Evolutionary conservation across 2,113 vertebrate species (phyloP), one percentile per base, ranked within the genome.

Genomic region (Thymallus thymallus): DNA sequence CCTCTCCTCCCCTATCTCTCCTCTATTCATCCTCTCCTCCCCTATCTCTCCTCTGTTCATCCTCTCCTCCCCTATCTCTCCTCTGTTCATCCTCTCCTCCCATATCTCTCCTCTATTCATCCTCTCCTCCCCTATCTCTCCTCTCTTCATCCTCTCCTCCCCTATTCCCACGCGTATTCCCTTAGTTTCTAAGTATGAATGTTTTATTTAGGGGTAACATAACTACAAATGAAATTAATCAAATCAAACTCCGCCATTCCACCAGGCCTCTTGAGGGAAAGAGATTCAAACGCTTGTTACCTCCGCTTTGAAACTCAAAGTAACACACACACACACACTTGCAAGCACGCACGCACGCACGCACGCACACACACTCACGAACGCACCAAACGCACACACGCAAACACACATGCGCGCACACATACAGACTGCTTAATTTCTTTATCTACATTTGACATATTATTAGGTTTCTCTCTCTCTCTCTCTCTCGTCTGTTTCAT

Each of bases 201-300:
- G 90, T 92, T 91, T 93, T 92, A 93, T 93, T 92, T 88, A 93
- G 87, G 85, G 82, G 90, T 91, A 91, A 90, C 85, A 86, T 91
- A 91, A 92, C 88, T 91, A 91, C 88, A 90, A 88, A 88, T 90
- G 86, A 91, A 92, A 91, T 92, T 90, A 92, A 92, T 92, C 89
- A 91, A 92, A 92, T 90, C 90, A 85, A 87, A 85, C 88, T 85
- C 88, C 89, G 85, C 87, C 89, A 89, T 88, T 86, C 82, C 86
- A 86, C 82, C 76, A 84, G 85, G 88, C 91, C 86, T 90, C 91
- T 89, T 86, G 88, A 87, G 88, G 86, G 75, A 87, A 77, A 48
- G 41, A 9, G 82, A 91, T 92, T 92, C 88, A 92, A 92, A 91
- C 81, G 84, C 78, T 90, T 83, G 74, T 89, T 90, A 89, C 89